phyloP scores from a whole-genome alignment of 2,797 vertebrate genomes.

The Sebastes oblongus region DNA sequence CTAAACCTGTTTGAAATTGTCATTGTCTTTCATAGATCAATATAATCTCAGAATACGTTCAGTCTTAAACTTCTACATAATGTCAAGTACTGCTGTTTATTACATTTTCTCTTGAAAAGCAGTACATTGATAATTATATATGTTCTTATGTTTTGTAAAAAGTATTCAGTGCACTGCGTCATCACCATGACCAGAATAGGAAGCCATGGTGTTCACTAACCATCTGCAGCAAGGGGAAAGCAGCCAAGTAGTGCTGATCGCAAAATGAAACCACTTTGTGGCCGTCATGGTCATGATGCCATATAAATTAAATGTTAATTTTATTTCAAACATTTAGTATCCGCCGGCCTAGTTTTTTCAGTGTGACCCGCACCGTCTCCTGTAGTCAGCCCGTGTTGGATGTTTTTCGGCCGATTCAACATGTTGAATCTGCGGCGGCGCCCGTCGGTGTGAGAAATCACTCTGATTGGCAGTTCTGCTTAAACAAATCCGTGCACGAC shows the following conservation, averaged over 20 bases:
- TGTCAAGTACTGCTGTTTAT: neutral
- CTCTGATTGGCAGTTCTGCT: no score
- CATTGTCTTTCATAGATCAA: neutral
- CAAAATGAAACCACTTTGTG: conserved; percentile 2
- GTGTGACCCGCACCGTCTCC: no score
- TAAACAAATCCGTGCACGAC: no score
- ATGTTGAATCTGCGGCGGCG: no score
- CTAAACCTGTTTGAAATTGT: neutral
- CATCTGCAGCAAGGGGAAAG: neutral
- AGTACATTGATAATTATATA: neutral
- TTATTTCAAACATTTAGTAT: conserved; percentile 3
- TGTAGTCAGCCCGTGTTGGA: no score
- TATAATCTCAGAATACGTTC: neutral
- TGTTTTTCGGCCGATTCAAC: no score
- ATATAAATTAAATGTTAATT: conserved; percentile 1
- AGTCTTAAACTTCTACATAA: neutral
- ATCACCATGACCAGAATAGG: neutral
- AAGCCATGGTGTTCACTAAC: neutral
- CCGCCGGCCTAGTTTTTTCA: no score
- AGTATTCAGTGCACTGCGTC: neutral
- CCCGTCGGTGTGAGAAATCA: no score
- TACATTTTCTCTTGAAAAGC: neutral
- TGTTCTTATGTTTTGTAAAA: neutral
- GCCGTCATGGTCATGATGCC: neutral
- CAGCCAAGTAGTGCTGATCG: neutral